Percentiles rank a stretch among this genome's conserved stretches.
Evolutionary conservation across 2,888 invertebrate species (phyloP).

Genomic region (Mongoloraphidia duomilia): DNA sequence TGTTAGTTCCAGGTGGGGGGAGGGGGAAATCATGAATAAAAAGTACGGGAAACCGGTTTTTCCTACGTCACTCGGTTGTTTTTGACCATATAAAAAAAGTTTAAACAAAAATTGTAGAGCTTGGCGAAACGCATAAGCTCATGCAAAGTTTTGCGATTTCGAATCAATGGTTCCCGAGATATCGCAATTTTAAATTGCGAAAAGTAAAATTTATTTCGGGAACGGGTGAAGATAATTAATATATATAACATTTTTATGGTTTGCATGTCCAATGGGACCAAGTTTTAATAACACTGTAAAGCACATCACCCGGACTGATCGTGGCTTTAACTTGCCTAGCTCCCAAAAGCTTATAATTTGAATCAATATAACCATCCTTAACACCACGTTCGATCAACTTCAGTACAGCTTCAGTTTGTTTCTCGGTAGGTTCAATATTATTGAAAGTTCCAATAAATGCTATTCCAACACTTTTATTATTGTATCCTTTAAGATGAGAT

Average conservation of each 20-base stretch:
- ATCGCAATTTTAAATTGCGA: no score
- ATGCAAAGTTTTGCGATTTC: no score
- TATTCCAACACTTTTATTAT: constrained; percentile 44
- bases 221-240: no score
- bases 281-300: constrained; percentile 41
- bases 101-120: no score
- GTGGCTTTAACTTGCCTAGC: constrained; percentile 47
- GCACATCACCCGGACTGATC: constrained; percentile 44
- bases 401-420: constrained; percentile 39
- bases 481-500: constrained; percentile 48
- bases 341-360: constrained; percentile 46
- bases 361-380: constrained; percentile 35
- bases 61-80: no score
- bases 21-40: no score
- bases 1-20: no score
- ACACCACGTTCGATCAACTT: constrained; percentile 47
- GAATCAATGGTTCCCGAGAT: no score
- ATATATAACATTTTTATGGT: constrained; percentile 1
- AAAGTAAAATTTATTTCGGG: no score
- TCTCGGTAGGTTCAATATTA: constrained; percentile 29
- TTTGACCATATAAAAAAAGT: no score
- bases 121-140: no score
- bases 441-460: constrained; percentile 53
- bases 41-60: no score
- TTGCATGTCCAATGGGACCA: constrained; percentile 47